Evolutionary conservation across 2,113 vertebrate genomes (phyloP).

Genomic region (Chaetura pelagica): DNA sequence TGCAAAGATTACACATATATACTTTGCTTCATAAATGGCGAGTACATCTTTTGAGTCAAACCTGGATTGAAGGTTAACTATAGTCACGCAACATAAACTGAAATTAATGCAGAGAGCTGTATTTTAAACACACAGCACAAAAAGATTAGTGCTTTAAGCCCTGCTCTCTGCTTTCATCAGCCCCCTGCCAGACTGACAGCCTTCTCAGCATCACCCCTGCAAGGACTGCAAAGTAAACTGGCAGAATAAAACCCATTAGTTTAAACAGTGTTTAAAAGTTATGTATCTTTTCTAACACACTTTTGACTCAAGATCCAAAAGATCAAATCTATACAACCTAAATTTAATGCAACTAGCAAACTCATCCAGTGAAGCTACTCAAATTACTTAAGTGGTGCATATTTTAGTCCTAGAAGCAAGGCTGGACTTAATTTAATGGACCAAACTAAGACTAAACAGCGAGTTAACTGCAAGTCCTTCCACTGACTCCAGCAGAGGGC

Average conservation of each 20-base stretch:
- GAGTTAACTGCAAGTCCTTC: not conserved
- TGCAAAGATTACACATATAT: not conserved
- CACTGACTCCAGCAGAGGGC: not conserved
- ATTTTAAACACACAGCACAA: not conserved
- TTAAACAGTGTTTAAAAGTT: not conserved
- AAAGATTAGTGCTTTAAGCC: not conserved
- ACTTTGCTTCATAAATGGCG: not conserved
- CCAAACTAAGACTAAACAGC: not conserved
- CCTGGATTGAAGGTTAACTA: not conserved
- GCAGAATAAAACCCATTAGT: not conserved
- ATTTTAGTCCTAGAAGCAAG: not conserved
- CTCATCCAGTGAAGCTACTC: not conserved
- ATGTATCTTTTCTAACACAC: not conserved
- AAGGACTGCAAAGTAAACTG: not conserved
- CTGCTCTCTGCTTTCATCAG: not conserved
- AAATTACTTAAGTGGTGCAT: not conserved
- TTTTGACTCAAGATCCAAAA: not conserved
- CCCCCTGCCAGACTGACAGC: not conserved
- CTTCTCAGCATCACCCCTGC: not conserved
- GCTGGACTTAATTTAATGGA: not conserved
- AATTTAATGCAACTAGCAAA: not conserved
- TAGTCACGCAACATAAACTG: not conserved
- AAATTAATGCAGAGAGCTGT: not conserved
- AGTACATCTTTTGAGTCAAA: not conserved
- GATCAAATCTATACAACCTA: not conserved